Conservation (phyloP, 2,888 invertebrate species). For the Sphaerophoria taeniata region DNA sequence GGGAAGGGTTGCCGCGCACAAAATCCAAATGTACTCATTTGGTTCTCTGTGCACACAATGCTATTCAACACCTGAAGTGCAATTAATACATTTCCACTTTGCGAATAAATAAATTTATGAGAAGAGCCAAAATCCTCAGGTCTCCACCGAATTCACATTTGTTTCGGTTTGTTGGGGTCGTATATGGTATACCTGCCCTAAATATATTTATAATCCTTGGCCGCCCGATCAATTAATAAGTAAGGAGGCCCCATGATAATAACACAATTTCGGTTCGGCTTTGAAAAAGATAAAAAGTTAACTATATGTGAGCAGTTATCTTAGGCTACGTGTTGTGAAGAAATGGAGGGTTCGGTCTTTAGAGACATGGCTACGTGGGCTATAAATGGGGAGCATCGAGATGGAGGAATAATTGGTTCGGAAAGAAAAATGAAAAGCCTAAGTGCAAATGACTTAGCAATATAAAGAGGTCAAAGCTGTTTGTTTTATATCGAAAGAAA, state of each 20-base stretch:
- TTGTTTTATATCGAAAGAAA: constrained; percentile 20
- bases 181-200: not conserved
- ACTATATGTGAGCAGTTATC: constrained; percentile 15
- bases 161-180: constrained; percentile 1
- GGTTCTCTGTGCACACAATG: constrained; percentile 4
- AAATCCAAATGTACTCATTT: constrained; percentile 23
- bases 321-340: constrained; percentile 19
- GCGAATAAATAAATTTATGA: not conserved
- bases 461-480: constrained; percentile 50
- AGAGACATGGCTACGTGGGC: no score
- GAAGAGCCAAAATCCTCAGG: not conserved
- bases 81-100: constrained; percentile 48
- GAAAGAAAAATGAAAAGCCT: not conserved
- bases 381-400: constrained; percentile 19
- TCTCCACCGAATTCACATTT: not conserved
- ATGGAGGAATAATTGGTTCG: constrained; percentile 38
- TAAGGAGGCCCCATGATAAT: constrained; percentile 36
- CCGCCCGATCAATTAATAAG: constrained; percentile 47
- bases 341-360: constrained; percentile 34
- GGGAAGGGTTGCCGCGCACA: not conserved
- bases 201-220: not conserved
- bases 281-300: not conserved
- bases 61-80: constrained; percentile 57
- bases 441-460: constrained; percentile 28
- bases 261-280: constrained; percentile 30